These are phyloP conservation scores for Scaptomyza hsui DNA, from an alignment of 1,140 invertebrate species.

Conservation along the genomic window DNA sequence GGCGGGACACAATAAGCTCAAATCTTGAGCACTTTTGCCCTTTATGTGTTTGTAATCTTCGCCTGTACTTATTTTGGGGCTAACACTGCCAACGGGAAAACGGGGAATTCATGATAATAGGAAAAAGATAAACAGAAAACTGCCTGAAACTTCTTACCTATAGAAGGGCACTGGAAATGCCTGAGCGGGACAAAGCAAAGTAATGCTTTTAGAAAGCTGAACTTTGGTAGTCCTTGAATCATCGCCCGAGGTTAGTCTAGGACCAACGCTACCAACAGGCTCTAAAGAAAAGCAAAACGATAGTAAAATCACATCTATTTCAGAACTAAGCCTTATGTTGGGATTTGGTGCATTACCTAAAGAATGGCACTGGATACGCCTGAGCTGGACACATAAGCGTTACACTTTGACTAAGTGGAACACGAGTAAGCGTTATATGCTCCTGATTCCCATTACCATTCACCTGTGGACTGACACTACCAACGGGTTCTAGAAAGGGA, in stretches of 20 bases:
- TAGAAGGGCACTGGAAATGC: slow-evolving; percentile 88
- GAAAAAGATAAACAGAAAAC: background rate
- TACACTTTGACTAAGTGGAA: slow-evolving; percentile 83
- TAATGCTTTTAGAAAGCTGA: slow-evolving; percentile 83
- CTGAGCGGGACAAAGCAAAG: slow-evolving; percentile 87
- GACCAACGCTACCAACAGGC: slow-evolving; percentile 87
- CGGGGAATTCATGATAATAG: background rate
- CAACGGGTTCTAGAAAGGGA: slow-evolving; percentile 85
- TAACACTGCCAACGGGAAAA: slow-evolving; percentile 82
- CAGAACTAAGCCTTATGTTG: slow-evolving; percentile 35
- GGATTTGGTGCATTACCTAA: slow-evolving; percentile 85
- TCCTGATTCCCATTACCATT: slow-evolving; percentile 70
- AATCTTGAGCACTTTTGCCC: slow-evolving; percentile 74
- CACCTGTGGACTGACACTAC: slow-evolving; percentile 87
- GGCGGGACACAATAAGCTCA: slow-evolving; percentile 87
- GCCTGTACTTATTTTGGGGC: slow-evolving; percentile 84
- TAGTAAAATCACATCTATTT: background rate
- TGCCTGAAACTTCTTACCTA: slow-evolving; percentile 85
- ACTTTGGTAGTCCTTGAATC: slow-evolving; percentile 85
- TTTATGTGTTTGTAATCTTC: slow-evolving; percentile 73
- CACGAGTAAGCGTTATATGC: slow-evolving; percentile 66
- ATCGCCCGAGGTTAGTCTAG: slow-evolving; percentile 84
- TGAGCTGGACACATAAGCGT: slow-evolving; percentile 87
- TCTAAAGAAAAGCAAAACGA: slow-evolving; percentile 77
- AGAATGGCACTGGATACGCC: slow-evolving; percentile 87